Evolutionary conservation across 2,113 vertebrate species (phyloP).

Genomic region (Menidia beryllina): DNA sequence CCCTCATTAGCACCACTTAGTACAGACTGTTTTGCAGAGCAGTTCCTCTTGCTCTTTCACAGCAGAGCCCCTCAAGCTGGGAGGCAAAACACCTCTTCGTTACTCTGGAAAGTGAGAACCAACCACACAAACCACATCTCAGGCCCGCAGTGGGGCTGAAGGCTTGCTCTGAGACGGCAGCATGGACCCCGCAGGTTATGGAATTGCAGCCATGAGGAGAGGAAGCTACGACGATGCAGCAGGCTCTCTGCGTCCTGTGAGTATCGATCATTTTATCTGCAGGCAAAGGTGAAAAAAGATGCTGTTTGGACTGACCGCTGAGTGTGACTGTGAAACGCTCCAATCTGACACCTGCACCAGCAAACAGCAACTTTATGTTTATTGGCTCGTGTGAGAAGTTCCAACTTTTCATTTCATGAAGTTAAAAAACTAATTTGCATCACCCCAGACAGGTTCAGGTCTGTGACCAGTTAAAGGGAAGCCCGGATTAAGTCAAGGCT

Average conservation of each 20-base stretch:
- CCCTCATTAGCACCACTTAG: constrained; percentile 74
- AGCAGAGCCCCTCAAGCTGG: constrained; percentile 11
- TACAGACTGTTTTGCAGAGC: constrained; percentile 33
- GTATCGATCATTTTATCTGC: constrained; percentile 43
- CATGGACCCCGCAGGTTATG: constrained; percentile 48
- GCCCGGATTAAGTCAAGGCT: not conserved
- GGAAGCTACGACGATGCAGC: constrained; percentile 76
- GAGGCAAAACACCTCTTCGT: constrained; percentile 6
- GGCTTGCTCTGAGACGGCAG: not conserved
- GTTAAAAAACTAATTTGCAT: not conserved
- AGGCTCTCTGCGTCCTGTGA: constrained; percentile 72
- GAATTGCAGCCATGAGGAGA: constrained; percentile 63
- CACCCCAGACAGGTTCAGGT: not conserved
- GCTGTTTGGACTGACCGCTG: not conserved
- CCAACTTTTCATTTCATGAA: not conserved
- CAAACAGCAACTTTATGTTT: not conserved
- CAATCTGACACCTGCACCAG: not conserved
- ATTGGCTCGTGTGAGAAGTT: not conserved
- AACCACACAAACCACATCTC: not conserved
- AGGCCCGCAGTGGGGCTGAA: not conserved
- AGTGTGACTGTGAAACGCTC: not conserved
- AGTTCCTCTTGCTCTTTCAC: constrained; percentile 21
- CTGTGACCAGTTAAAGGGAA: not conserved
- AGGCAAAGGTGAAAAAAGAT: constrained; percentile 1
- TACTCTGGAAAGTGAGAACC: not conserved